A percentile compares a stretch with the other conserved stretches of the same genome.
Conservation (phyloP, 2,888 invertebrate species). For the Tetragnatha montana region DNA sequence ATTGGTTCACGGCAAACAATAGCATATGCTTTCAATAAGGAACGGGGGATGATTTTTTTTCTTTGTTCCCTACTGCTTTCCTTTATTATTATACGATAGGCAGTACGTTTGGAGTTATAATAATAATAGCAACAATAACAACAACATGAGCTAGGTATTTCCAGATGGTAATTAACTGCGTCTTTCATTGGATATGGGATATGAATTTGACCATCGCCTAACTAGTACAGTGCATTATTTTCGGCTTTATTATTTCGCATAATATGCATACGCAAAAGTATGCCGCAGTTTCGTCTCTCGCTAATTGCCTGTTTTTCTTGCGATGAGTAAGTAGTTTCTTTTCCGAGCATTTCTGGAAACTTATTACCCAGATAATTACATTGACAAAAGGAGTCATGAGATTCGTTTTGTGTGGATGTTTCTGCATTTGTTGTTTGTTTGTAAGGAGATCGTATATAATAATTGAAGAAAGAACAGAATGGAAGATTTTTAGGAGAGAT, state of each 20-base stretch:
- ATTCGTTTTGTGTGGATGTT: background rate
- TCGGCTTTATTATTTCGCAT: background rate
- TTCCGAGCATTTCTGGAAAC: background rate
- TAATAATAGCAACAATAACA: background rate
- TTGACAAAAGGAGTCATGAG: background rate
- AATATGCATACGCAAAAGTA: too few relatives aligned
- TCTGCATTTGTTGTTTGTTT: background rate
- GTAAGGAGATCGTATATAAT: too few relatives aligned
- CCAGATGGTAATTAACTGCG: constrained; percentile 2
- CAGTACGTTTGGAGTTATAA: background rate
- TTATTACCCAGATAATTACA: background rate
- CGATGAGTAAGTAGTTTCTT: background rate
- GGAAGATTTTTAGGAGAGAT: too few relatives aligned
- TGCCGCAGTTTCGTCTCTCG: background rate
- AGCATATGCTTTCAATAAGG: constrained; percentile 5
- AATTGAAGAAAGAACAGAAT: too few relatives aligned
- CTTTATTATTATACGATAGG: too few relatives aligned
- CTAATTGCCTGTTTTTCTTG: background rate
- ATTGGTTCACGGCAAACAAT: constrained; percentile 28
- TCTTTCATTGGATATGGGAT: background rate
- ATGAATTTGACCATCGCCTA: background rate
- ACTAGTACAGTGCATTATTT: background rate
- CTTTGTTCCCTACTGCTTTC: constrained; percentile 2
- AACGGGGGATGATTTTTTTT: background rate
- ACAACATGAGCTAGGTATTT: background rate